Base-by-base conservation (phyloP, 1,140 invertebrate genomes). In the Drosophila seguyi region DNA sequence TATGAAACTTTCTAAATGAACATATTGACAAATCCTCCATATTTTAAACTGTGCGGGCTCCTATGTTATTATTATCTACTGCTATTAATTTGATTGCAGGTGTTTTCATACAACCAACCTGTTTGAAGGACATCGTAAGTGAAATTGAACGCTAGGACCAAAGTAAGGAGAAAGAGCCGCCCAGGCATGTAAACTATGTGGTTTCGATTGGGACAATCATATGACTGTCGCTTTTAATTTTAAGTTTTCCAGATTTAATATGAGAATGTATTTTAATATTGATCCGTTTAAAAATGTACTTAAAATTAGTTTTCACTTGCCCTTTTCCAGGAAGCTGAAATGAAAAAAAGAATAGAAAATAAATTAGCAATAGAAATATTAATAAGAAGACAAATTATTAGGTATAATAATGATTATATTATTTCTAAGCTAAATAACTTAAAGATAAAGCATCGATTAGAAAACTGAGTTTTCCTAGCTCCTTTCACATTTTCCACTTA, bases 121-220 rank as follows among this genome's bases (percentile, higher is more conserved):
- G 67, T 88, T 80, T 88, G 84, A 87, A 87, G 84, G 84, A 87
- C 84, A 88, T 60, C 55, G 69, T 73, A 62, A 88, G 76, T 77
- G 79, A 80, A 71, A 87, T 83, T 77, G 75, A 87, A 88, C 69
- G 76, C 79, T 57, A 65, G 80, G 63, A 74, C 68, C 62, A 72
- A 77, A 58, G 53, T 7, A 20, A 18, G n/a, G 31, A 48, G 34
- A 27, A 42, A 38, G 18, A 47, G 36, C 16, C 22, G 22, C 4
- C 55, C 27, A 44, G 73, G 61, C 29, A 67, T 60, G 45, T 44
- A 67, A 76, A 59, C 55, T 60, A 53, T 45, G 44, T 45, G 45
- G 18, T 6, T 67, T 53, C 34, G 53, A 39, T 59, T 52, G 53
- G 27, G 39, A 57, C 59, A 75, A 61, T 16, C 34, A 45, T 39